Evolutionary conservation across 30 jellyfish, hydroid and myxozoan genomes (phyloP).

Genomic region (Aurelia sp.): DNA sequence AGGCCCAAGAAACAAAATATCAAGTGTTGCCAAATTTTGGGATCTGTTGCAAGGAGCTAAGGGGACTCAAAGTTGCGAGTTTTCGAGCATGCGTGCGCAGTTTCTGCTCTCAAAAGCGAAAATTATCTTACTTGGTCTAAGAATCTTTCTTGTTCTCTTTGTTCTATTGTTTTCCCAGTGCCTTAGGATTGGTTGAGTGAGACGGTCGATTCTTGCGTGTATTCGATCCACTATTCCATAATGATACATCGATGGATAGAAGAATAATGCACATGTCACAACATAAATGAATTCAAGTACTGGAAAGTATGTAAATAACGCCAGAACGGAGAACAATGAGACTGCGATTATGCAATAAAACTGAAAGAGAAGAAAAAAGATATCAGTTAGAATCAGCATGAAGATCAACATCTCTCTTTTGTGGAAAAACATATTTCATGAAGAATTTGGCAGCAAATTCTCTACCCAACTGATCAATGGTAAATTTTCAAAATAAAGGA

Average conservation of each 20-base stretch:
- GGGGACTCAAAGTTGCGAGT: too few relatives aligned
- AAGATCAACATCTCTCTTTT: too few relatives aligned
- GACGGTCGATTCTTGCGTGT: slow-evolving; percentile 35
- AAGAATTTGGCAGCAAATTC: too few relatives aligned
- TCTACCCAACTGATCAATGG: too few relatives aligned
- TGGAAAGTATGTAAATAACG: slow-evolving; percentile 64
- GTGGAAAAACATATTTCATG: too few relatives aligned
- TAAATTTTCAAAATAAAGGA: too few relatives aligned
- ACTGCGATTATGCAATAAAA: slow-evolving; percentile 74
- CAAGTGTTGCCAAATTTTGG: too few relatives aligned
- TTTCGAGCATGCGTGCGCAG: too few relatives aligned
- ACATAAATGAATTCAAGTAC: slow-evolving; percentile 56
- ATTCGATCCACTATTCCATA: slow-evolving; percentile 64
- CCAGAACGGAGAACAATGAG: slow-evolving; percentile 29
- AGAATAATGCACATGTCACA: slow-evolving; percentile 26
- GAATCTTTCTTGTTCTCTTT: slow-evolving; percentile 40
- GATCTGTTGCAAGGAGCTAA: too few relatives aligned
- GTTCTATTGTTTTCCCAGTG: slow-evolving; percentile 76
- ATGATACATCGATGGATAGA: slow-evolving; percentile 63
- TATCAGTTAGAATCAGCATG: too few relatives aligned
- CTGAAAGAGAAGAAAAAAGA: slow-evolving; percentile 19
- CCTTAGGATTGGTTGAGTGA: slow-evolving; percentile 45
- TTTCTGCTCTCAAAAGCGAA: too few relatives aligned
- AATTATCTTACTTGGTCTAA: slow-evolving; percentile 24
- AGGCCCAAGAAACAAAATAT: too few relatives aligned